Evolutionary conservation across 2,113 vertebrate species (phyloP).

Genomic region (Colossoma macropomum): DNA sequence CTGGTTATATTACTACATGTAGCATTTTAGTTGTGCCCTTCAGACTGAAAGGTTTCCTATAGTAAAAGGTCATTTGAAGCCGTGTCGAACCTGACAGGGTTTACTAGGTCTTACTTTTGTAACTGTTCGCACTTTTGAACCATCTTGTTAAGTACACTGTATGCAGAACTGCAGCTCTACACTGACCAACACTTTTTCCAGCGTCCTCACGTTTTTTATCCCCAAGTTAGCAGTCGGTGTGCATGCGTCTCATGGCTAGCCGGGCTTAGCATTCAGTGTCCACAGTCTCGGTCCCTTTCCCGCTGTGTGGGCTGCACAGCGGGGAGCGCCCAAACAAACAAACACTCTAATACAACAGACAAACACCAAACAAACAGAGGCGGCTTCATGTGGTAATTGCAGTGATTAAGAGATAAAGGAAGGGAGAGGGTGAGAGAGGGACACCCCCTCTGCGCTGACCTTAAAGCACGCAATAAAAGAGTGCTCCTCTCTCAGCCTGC

Average conservation of each 20-base stretch:
- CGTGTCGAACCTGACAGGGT: no score
- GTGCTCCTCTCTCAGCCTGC: conserved; percentile 41
- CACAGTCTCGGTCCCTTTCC: conserved; percentile 27
- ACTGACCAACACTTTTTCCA: background rate
- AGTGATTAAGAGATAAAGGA: conserved; percentile 73
- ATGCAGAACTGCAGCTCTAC: background rate
- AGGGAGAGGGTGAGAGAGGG: conserved; percentile 45
- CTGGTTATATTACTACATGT: no score
- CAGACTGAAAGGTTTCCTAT: no score
- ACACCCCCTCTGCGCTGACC: conserved; percentile 58
- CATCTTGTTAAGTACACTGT: no score
- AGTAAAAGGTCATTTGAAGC: no score
- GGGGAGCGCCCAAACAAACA: conserved; percentile 15
- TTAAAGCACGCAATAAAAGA: conserved; percentile 50
- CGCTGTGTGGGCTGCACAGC: conserved; percentile 59
- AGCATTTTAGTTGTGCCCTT: no score
- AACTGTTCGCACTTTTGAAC: no score
- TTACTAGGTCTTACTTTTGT: no score
- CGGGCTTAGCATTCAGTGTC: conserved; percentile 26
- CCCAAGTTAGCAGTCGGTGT: background rate
- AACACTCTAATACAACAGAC: conserved; percentile 67
- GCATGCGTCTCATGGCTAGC: conserved; percentile 22
- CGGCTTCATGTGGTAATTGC: conserved; percentile 68
- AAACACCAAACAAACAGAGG: conserved; percentile 71
- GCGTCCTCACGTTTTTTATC: no score